Evolutionary conservation across 64 coral and sea anemone species (phyloP).

Genomic region (Actinia equina): DNA sequence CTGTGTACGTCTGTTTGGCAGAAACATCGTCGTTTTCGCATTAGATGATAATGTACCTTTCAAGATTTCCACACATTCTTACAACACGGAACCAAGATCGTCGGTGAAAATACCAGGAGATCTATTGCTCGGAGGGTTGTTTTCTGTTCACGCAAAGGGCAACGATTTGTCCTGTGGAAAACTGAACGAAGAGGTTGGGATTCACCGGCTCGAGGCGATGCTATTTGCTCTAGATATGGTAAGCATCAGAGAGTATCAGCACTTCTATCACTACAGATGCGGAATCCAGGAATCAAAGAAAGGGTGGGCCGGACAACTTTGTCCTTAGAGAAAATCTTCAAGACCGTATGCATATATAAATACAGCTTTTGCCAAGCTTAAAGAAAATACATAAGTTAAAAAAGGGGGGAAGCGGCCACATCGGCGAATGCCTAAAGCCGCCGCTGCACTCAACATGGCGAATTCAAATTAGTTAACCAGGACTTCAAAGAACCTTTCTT

Average conservation of each 20-base stretch:
- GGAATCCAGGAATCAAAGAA: too few species aligned
- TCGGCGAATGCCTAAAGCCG: too few species aligned
- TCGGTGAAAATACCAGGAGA: slow-evolving; percentile 37
- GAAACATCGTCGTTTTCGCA: neutral
- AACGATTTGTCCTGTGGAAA: slow-evolving; percentile 34
- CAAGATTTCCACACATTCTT: neutral
- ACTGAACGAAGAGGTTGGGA: slow-evolving; percentile 80
- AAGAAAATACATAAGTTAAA: too few species aligned
- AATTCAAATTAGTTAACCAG: too few species aligned
- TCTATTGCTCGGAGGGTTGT: slow-evolving; percentile 63
- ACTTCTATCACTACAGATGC: too few species aligned
- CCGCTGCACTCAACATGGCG: too few species aligned
- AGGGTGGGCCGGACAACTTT: too few species aligned
- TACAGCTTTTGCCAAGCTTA: too few species aligned
- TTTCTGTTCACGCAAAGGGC: slow-evolving; percentile 49
- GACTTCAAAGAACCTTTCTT: too few species aligned
- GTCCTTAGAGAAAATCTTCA: too few species aligned
- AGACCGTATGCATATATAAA: too few species aligned
- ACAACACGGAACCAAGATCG: neutral
- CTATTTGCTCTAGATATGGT: slow-evolving; percentile 82
- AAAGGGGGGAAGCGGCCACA: too few species aligned
- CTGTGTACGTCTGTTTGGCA: neutral
- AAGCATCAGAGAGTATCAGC: neutral
- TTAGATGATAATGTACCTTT: neutral
- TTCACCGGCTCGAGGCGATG: slow-evolving; percentile 93